phyloP scores from a whole-genome alignment of 2,113 vertebrate genomes.

The Syrrhaptes paradoxus region DNA sequence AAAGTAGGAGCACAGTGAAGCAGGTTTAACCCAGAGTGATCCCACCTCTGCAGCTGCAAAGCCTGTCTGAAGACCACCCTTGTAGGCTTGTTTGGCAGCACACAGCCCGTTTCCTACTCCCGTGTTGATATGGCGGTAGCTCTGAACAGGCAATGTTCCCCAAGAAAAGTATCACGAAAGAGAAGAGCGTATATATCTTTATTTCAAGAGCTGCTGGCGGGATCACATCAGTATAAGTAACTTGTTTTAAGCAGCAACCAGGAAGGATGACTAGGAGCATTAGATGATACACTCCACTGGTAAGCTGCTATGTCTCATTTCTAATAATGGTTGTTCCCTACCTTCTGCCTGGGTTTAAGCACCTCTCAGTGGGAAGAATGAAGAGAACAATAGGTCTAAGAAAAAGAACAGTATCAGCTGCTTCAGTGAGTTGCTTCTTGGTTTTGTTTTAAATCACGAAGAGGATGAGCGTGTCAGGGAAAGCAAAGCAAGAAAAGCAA shows the following conservation, averaged over 20 bases:
- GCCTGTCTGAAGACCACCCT: background rate
- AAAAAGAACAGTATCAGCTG: background rate
- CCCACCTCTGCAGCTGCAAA: background rate
- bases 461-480: background rate
- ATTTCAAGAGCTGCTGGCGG: background rate
- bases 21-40: background rate
- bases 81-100: background rate
- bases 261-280: background rate
- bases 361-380: background rate
- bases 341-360: background rate
- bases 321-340: background rate
- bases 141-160: background rate
- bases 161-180: background rate
- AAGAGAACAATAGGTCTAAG: background rate
- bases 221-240: background rate
- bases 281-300: background rate
- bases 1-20: background rate
- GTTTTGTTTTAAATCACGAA: background rate
- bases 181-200: background rate
- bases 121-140: background rate
- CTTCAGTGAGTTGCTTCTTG: background rate
- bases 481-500: background rate
- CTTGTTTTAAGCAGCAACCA: background rate
- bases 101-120: background rate
- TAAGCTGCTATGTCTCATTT: background rate